Conservation (phyloP, 2,113 vertebrate species). For the Cynopterus brachyotis region DNA sequence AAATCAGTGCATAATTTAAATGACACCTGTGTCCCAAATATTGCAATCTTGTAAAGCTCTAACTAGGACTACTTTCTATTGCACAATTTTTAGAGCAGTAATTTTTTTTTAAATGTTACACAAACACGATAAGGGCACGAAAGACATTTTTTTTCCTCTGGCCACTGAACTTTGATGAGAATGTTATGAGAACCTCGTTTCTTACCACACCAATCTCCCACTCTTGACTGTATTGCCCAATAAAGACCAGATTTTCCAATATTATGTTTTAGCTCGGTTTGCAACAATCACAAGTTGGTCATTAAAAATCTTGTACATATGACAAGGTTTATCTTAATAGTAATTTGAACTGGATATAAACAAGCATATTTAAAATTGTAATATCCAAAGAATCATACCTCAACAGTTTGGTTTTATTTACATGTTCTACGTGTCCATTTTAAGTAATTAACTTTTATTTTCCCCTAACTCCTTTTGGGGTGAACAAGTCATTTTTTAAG, state of each 20-base stretch:
- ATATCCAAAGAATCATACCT: not conserved
- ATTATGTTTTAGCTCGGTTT: not conserved
- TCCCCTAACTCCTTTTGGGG: not conserved
- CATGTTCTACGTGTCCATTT: not conserved
- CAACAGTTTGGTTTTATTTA: not conserved
- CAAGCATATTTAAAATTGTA: constrained; percentile 12
- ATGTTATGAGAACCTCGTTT: constrained; percentile 40
- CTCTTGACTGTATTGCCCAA: constrained; percentile 9
- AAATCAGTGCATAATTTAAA: constrained; percentile 1
- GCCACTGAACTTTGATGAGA: constrained; percentile 44
- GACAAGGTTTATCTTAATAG: constrained; percentile 9
- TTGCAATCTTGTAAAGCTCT: constrained; percentile 23
- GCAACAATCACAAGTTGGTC: not conserved
- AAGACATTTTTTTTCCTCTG: not conserved
- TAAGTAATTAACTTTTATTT: constrained; percentile 14
- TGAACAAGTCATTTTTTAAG: constrained; percentile 24
- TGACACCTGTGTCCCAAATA: constrained; percentile 32
- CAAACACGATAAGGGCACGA: constrained; percentile 62
- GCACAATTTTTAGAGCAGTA: constrained; percentile 57
- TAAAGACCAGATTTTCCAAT: constrained; percentile 53
- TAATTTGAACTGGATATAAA: constrained; percentile 48
- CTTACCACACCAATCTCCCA: not conserved
- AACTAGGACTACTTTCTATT: constrained; percentile 51
- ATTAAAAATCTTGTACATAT: not conserved
- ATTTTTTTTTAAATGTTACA: constrained; percentile 30